Percentiles rank a stretch among this genome's conserved stretches.
These are phyloP conservation scores for Lepidocyrtinus sp. DNA, from an alignment of 2,888 invertebrate genomes.

Conservation along the genomic window DNA sequence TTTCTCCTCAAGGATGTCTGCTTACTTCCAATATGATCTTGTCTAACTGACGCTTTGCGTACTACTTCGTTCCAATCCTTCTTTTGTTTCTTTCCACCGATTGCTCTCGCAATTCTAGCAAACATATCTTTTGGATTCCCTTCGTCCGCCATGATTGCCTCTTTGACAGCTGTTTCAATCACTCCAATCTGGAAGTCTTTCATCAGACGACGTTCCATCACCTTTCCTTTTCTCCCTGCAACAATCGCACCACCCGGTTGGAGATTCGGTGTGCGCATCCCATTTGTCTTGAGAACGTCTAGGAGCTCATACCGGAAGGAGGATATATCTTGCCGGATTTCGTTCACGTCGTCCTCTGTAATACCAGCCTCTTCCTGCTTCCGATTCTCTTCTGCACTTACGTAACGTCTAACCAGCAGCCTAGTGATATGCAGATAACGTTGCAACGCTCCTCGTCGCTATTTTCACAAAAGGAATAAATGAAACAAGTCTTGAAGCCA, in stretches of 20 bases:
- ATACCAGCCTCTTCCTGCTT: slow-evolving; percentile 93
- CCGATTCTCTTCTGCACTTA: slow-evolving; percentile 86
- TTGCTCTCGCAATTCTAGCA: slow-evolving; percentile 85
- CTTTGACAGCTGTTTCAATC: slow-evolving; percentile 85
- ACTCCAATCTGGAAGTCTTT: slow-evolving; percentile 94
- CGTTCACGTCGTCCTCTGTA: slow-evolving; percentile 98
- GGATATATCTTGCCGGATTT: slow-evolving; percentile 97
- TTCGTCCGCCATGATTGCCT: slow-evolving; percentile 80
- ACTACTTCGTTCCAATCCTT: slow-evolving; percentile 91
- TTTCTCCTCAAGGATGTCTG: slow-evolving; percentile 60
- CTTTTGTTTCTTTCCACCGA: slow-evolving; percentile 78
- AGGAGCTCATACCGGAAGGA: slow-evolving; percentile 92
- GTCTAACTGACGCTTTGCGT: slow-evolving; percentile 76
- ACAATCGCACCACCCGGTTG: slow-evolving; percentile 80
- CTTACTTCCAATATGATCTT: slow-evolving; percentile 82
- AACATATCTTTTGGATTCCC: slow-evolving; percentile 83
- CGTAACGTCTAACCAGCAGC: slow-evolving; percentile 89
- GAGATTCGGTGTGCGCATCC: slow-evolving; percentile 86
- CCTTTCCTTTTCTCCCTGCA: slow-evolving; percentile 86
- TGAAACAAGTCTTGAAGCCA: not conserved
- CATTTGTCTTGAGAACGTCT: slow-evolving; percentile 91
- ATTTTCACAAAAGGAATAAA: not conserved
- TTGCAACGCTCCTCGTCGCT: slow-evolving; percentile 69
- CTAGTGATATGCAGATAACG: slow-evolving; percentile 90
- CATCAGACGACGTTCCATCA: slow-evolving; percentile 87